Percentiles rank a stretch among this genome's conserved stretches.
Evolutionary conservation across 2,113 vertebrate species (phyloP).

Genomic region (Myrmecophaga tridactyla): DNA sequence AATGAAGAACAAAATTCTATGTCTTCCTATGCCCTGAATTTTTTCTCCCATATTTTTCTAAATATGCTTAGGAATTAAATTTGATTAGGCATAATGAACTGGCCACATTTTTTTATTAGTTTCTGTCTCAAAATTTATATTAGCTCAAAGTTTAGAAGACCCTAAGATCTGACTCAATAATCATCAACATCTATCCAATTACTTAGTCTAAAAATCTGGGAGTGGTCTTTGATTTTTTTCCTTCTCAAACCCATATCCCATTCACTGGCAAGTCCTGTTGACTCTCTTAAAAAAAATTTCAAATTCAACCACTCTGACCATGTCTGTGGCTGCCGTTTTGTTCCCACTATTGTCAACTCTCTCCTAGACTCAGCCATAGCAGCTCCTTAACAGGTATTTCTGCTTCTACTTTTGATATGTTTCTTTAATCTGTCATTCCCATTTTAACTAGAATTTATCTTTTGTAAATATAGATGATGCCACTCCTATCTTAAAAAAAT

Average conservation of each 20-base stretch:
- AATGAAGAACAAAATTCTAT: background rate
- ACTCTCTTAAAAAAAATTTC: background rate
- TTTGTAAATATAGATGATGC: background rate
- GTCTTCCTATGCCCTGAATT: background rate
- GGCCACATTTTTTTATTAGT: background rate
- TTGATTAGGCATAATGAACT: background rate
- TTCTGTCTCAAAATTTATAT: background rate
- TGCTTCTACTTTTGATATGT: background rate
- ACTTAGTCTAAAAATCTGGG: background rate
- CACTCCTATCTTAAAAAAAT: background rate
- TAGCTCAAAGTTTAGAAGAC: background rate
- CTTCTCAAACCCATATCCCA: background rate
- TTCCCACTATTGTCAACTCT: accelerated
- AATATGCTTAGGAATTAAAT: background rate
- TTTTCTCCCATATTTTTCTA: background rate
- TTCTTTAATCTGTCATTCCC: background rate
- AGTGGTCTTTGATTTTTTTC: background rate
- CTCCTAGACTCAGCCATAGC: accelerated
- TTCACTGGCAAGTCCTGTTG: background rate
- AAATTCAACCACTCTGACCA: background rate
- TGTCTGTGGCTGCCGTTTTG: background rate
- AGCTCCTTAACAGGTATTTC: background rate
- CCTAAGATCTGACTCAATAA: background rate
- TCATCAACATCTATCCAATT: background rate
- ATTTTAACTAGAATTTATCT: background rate